Percentiles rank a stretch among this genome's conserved stretches.
Conservation (phyloP, 2,113 vertebrate genomes). For the Microcebus griseorufus region DNA sequence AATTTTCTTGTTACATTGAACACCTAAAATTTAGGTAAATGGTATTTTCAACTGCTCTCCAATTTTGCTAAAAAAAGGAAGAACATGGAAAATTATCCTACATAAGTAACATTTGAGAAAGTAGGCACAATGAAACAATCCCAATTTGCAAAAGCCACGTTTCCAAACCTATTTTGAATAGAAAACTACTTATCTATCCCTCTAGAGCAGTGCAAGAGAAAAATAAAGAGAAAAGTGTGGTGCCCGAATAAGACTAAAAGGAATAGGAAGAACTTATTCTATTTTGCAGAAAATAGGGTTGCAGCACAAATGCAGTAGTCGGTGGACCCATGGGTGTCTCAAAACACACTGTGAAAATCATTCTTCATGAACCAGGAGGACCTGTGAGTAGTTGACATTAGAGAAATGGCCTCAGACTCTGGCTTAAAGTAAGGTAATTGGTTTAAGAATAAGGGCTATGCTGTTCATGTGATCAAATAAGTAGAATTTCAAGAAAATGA, state of each 20-base stretch:
- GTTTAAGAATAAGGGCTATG: neutral
- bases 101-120: slow-evolving; percentile 17
- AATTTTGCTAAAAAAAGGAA: neutral
- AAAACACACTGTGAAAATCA: neutral
- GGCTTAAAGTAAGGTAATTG: neutral
- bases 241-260: neutral
- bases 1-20: neutral
- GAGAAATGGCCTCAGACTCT: neutral
- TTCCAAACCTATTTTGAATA: slow-evolving; percentile 47
- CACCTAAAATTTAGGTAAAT: neutral
- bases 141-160: slow-evolving; percentile 14
- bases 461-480: neutral
- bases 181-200: neutral
- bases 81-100: neutral
- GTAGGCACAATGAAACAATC: slow-evolving; percentile 6
- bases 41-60: neutral
- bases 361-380: neutral
- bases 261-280: neutral
- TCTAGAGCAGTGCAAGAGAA: neutral
- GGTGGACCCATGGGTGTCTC: neutral
- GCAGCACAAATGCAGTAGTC: neutral
- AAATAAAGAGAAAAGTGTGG: neutral
- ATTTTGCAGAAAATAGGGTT: neutral
- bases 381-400: neutral
- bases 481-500: neutral